These are phyloP conservation scores for Machimus atricapillus DNA, from an alignment of 2,888 invertebrate genomes.

Conservation along the genomic window DNA sequence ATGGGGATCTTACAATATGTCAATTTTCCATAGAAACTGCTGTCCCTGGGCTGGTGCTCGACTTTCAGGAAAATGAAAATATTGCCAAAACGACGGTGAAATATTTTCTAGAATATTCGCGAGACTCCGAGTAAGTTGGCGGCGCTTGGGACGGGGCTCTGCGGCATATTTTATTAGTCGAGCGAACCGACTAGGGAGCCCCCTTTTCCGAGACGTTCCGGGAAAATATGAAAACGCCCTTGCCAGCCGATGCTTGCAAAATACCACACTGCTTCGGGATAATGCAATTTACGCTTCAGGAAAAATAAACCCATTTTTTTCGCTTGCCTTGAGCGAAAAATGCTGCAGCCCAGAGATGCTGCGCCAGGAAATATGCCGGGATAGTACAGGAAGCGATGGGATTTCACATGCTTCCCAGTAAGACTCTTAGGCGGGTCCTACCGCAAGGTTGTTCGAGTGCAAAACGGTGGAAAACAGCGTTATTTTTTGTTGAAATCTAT, in stretches of 20 bases:
- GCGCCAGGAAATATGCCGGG: background rate
- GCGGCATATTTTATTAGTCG: background rate
- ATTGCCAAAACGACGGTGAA: background rate
- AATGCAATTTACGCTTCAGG: background rate
- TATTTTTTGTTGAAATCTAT: background rate
- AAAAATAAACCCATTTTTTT: background rate
- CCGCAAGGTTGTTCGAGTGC: background rate
- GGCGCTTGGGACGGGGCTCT: background rate
- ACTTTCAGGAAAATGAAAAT: background rate
- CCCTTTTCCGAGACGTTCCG: background rate
- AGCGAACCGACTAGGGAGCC: background rate
- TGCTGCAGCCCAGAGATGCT: background rate
- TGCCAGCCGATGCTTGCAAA: background rate
- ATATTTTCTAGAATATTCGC: background rate
- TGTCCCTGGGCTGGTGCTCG: background rate
- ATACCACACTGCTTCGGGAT: background rate
- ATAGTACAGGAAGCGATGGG: background rate
- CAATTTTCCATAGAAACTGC: conserved; percentile 1
- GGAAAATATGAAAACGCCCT: background rate
- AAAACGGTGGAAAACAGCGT: background rate
- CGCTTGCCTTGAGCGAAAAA: background rate
- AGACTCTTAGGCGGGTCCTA: background rate
- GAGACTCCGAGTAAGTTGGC: background rate
- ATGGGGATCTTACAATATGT: background rate
- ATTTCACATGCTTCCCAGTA: background rate